Conservation (phyloP, 2,113 vertebrate genomes). For the Noturus placidus region DNA sequence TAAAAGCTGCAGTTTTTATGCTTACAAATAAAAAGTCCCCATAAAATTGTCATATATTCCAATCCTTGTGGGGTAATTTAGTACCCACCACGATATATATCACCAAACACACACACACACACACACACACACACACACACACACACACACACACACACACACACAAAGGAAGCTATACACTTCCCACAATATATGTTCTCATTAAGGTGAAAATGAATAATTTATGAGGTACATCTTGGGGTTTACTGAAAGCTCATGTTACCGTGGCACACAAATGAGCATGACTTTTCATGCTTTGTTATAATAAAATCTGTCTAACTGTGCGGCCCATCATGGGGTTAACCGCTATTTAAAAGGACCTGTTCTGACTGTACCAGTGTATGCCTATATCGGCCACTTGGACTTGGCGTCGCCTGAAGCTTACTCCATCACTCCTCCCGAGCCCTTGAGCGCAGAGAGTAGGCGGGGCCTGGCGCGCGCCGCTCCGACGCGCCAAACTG, state of each 20-base stretch:
- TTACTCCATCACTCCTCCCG: conserved; percentile 41
- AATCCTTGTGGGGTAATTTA: background rate
- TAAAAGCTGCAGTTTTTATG: too few relatives aligned
- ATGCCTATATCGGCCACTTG: conserved; percentile 13
- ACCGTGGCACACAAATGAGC: background rate
- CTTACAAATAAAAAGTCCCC: background rate
- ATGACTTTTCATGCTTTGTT: background rate
- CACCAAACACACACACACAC: background rate
- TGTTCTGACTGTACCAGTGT: conserved; percentile 13
- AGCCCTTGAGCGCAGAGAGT: conserved; percentile 49
- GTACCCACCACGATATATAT: background rate
- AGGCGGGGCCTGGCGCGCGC: conserved; percentile 53
- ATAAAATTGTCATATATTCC: background rate
- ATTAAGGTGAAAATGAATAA: conserved; percentile 49
- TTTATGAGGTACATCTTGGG: conserved; percentile 40
- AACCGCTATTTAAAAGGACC: background rate
- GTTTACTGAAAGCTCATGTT: conserved; percentile 24
- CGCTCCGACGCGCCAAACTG: conserved; percentile 48
- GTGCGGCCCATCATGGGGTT: background rate
- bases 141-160: background rate
- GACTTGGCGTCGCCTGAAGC: background rate
- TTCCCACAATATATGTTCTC: conserved; percentile 42
- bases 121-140: conserved; percentile 7
- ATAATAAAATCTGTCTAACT: background rate
- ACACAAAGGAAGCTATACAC: conserved; percentile 2